Base-by-base conservation (phyloP, 1,140 invertebrate species). In the Conus ventricosus region DNA sequence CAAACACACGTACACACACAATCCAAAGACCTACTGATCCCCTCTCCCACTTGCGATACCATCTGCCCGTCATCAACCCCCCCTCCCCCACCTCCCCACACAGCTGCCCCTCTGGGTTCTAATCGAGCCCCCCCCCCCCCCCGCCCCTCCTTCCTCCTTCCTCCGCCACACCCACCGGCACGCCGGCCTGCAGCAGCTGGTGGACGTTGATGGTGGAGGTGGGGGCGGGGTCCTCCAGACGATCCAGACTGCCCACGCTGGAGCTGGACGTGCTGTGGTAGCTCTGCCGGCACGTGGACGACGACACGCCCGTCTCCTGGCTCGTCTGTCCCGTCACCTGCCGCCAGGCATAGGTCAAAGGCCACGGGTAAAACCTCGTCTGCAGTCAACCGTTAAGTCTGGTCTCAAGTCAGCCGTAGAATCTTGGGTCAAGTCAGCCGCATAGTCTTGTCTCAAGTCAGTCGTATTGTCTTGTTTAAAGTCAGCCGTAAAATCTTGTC, bases 111-210 rank as follows among this genome's bases (percentile, higher is more conserved):
- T 23, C 67, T 71, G 67, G 11, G 11, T 23, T 23, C 67, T 71
- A 20, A 20, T 8, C 23, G 67, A 7, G 20, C 11, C 7, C 4
- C 67, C 67, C 23, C 57, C 57, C 55, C 55, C 55, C 67, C 67
- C 17, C 20, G 67, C 67, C 23, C 23, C 23, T 17, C 67, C 67
- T 17, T 20, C 15, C 15, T 13, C 67, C 67, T 5, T 20, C 11
- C 67, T 71, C 67, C 67, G 6, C 20, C 67, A 6, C 67, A 95
- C 95, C 94, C 93, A 96, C 96, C 55, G 96, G 95, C 85, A 96
- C 93, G 27, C 96, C 96, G 88, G 96, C 95, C 88, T 96, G 94
- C 87, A 96, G 95, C 91, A 97, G 96, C 91, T 96, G 96, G 5
- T 95, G 94, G 88, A 97, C 96, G 91, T 96, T 96, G 88, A 96